Percentiles rank a stretch among this genome's conserved stretches.
phyloP scores from a whole-genome alignment of 2,888 invertebrate genomes.

The Tipula vernalis region DNA sequence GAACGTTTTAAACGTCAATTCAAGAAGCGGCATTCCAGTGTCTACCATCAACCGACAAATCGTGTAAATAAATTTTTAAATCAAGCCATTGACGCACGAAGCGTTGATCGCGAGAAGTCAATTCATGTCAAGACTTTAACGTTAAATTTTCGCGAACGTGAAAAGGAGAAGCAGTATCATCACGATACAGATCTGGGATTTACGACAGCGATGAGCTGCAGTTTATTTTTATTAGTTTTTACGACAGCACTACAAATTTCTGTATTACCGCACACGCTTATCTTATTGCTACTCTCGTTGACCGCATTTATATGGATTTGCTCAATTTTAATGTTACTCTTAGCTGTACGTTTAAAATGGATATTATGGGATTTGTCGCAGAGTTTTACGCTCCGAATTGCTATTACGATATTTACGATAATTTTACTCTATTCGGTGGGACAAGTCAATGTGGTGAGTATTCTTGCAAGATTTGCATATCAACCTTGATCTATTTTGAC shows the following conservation, averaged over 20 bases:
- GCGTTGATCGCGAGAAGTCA: conserved; percentile 80
- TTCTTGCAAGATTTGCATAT: neutral
- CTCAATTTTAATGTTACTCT: conserved; percentile 67
- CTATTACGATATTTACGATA: conserved; percentile 77
- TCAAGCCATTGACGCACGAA: conserved; percentile 81
- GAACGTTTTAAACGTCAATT: conserved; percentile 79
- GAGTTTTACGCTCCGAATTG: conserved; percentile 68
- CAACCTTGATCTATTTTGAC: neutral
- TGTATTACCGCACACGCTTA: conserved; percentile 71
- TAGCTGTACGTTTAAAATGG: conserved; percentile 72
- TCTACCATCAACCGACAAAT: conserved; percentile 80
- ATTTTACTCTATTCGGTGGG: conserved; percentile 78
- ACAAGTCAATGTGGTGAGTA: conserved; percentile 84
- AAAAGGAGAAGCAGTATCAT: conserved; percentile 81
- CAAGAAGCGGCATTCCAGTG: conserved; percentile 76
- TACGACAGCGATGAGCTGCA: conserved; percentile 67
- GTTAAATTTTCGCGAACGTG: conserved; percentile 70
- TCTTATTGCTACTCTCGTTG: conserved; percentile 70
- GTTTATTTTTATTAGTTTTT: conserved; percentile 60
- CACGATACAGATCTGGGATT: conserved; percentile 76
- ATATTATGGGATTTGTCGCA: conserved; percentile 78
- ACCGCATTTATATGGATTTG: conserved; percentile 86
- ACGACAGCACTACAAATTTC: conserved; percentile 59
- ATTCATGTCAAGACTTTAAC: conserved; percentile 78
- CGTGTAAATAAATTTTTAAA: conserved; percentile 85